A percentile compares a stretch with the other conserved stretches of the same genome.
phyloP scores from a whole-genome alignment of 2,113 vertebrate genomes.

The Pampusana beccarii region DNA sequence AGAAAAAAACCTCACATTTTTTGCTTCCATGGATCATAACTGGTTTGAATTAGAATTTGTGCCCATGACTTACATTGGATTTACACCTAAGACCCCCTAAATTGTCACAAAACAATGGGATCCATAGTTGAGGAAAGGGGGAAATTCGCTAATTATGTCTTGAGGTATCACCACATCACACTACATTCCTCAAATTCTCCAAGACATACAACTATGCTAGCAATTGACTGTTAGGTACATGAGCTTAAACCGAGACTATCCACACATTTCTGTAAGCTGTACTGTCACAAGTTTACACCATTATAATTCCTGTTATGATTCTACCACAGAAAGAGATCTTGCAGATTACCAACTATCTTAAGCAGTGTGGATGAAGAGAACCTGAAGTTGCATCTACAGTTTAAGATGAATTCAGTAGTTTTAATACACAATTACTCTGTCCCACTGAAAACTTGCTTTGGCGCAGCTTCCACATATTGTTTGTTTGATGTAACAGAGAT shows the following conservation, averaged over 20 bases:
- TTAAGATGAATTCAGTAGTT: background rate
- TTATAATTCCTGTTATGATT: background rate
- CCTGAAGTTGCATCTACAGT: background rate
- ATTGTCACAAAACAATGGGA: background rate
- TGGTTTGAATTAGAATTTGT: background rate
- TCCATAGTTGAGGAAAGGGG: too few species aligned
- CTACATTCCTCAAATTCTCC: background rate
- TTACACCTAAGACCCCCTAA: background rate
- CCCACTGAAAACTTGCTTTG: background rate
- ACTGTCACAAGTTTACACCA: rapidly evolving
- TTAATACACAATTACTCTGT: background rate
- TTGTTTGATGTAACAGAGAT: rapidly evolving
- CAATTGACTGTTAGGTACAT: background rate
- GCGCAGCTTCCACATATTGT: background rate
- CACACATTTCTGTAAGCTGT: background rate
- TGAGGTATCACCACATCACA: background rate
- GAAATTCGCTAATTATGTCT: too few species aligned
- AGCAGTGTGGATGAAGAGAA: background rate
- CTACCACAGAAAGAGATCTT: background rate
- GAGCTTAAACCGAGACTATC: background rate
- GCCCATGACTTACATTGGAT: background rate
- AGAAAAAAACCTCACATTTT: background rate
- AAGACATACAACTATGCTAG: background rate
- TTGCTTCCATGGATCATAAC: background rate
- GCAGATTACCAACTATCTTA: background rate